Evolutionary conservation across 2,888 invertebrate genomes (phyloP).

Genomic region (Pachymerium ferrugineum): DNA sequence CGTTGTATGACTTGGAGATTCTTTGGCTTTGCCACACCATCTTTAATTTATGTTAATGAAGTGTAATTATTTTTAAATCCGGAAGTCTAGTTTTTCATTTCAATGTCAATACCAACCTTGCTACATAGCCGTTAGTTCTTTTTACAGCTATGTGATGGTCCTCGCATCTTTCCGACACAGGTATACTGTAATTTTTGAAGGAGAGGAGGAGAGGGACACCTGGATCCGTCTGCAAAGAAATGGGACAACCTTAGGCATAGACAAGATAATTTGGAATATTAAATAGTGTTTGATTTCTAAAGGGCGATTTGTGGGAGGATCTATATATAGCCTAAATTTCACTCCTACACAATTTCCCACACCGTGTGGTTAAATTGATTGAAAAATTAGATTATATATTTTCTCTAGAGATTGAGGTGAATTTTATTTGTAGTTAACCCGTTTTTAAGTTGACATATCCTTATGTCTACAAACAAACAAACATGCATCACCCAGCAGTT

Average conservation of each 20-base stretch:
- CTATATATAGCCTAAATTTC: too few relatives aligned
- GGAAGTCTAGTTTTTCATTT: not conserved
- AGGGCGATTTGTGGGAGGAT: too few relatives aligned
- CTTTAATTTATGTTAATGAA: not conserved
- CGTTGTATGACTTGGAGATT: not conserved
- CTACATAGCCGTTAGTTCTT: slow-evolving; percentile 36
- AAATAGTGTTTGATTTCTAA: too few relatives aligned
- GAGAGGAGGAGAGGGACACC: slow-evolving; percentile 36
- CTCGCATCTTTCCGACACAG: slow-evolving; percentile 30
- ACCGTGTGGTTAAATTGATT: not conserved
- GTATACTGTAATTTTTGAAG: slow-evolving; percentile 36
- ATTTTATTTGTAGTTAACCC: not conserved
- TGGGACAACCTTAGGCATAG: not conserved
- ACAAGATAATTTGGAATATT: not conserved
- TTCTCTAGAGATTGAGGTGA: not conserved
- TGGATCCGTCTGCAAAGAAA: slow-evolving; percentile 34
- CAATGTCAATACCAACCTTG: slow-evolving; percentile 31
- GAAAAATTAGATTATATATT: not conserved
- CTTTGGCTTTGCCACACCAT: slow-evolving; percentile 23
- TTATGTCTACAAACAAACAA: too few relatives aligned
- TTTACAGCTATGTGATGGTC: slow-evolving; percentile 35
- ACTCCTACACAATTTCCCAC: not conserved
- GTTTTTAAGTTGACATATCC: too few relatives aligned
- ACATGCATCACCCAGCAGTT: too few relatives aligned
- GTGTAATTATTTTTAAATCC: not conserved